Conservation (phyloP, 2,797 vertebrate genomes). For the Eospalax fontanierii region DNA sequence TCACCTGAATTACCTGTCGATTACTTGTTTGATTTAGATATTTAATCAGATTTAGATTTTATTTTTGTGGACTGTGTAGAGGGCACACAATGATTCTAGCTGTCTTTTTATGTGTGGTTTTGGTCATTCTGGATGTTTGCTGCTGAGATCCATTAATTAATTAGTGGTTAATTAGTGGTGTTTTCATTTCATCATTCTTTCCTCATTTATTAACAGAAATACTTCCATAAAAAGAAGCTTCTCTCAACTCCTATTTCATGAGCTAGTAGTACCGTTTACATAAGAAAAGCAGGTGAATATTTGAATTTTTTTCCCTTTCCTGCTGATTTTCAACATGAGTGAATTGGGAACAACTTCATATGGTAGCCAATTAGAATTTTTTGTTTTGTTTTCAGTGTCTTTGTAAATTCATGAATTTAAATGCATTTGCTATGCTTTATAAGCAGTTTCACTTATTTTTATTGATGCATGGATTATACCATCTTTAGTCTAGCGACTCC, state of each 20-base stretch:
- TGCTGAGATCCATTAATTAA: slow-evolving; percentile 2
- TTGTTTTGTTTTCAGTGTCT: slow-evolving; percentile 26
- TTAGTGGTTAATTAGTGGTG: neutral
- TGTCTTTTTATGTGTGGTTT: neutral
- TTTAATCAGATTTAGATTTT: slow-evolving; percentile 61
- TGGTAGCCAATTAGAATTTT: neutral
- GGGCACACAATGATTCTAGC: neutral
- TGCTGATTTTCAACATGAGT: slow-evolving; percentile 38
- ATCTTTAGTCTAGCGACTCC: neutral
- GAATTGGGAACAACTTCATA: neutral
- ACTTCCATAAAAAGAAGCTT: neutral
- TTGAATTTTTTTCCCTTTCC: neutral
- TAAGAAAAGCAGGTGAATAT: neutral
- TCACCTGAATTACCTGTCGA: slow-evolving; percentile 1
- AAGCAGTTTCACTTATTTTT: slow-evolving; percentile 26
- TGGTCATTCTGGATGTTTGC: neutral
- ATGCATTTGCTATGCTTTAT: neutral
- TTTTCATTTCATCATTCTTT: neutral
- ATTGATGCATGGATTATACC: neutral
- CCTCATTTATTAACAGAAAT: neutral
- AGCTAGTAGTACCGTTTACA: neutral
- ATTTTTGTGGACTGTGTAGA: neutral
- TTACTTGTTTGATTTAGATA: slow-evolving; percentile 34
- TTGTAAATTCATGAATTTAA: slow-evolving; percentile 28
- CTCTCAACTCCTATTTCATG: neutral